phyloP scores from a whole-genome alignment of 2,888 invertebrate species.

The Anticlea derivata region DNA sequence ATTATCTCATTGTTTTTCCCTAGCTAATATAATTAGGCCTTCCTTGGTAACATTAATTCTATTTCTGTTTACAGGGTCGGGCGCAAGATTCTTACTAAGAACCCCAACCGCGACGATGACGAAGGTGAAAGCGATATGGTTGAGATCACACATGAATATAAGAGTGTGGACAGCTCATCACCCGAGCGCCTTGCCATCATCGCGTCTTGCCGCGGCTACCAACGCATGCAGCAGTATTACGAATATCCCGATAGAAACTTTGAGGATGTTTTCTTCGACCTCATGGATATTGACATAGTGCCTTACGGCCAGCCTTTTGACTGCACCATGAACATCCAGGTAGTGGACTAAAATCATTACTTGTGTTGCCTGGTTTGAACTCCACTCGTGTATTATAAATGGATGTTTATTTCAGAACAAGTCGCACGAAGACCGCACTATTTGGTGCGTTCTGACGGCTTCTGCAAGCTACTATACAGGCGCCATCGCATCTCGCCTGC shows the following conservation, averaged over 20 bases:
- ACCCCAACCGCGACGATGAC: slow-evolving; percentile 84
- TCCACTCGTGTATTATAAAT: background rate
- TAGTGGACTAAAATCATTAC: slow-evolving; percentile 37
- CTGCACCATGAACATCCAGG: slow-evolving; percentile 86
- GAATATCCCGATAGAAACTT: slow-evolving; percentile 83
- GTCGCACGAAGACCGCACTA: slow-evolving; percentile 85
- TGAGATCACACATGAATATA: slow-evolving; percentile 87
- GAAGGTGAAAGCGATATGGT: slow-evolving; percentile 86
- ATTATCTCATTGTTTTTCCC: background rate
- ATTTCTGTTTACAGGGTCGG: slow-evolving; percentile 82
- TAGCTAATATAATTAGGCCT: too few relatives aligned
- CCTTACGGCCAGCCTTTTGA: slow-evolving; percentile 87
- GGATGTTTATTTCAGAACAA: slow-evolving; percentile 73
- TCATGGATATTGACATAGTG: slow-evolving; percentile 86
- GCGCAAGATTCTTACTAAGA: slow-evolving; percentile 87
- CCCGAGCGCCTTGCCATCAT: slow-evolving; percentile 87
- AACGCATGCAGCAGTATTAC: slow-evolving; percentile 85
- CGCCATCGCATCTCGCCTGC: slow-evolving; percentile 85
- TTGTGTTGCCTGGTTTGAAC: background rate
- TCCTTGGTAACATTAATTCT: background rate
- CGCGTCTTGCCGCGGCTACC: slow-evolving; percentile 86
- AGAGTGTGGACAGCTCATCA: slow-evolving; percentile 85
- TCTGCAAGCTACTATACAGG: slow-evolving; percentile 89
- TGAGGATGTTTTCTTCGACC: slow-evolving; percentile 86
- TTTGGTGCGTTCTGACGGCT: slow-evolving; percentile 85